phyloP scores from a whole-genome alignment of 2,797 vertebrate genomes.

The Petrocephalus schoutedeni region DNA sequence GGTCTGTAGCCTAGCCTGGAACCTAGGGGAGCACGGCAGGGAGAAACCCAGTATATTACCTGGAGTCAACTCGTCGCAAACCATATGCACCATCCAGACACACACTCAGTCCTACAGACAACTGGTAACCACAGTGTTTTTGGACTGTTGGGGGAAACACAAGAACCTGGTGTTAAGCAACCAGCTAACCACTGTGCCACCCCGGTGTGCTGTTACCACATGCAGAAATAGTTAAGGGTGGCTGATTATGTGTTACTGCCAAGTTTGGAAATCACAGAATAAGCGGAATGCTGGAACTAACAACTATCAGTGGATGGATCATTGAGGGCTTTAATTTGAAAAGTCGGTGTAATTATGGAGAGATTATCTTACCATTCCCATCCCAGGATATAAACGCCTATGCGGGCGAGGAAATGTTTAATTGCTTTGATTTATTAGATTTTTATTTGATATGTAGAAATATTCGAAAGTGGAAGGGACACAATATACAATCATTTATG shows the following conservation, averaged over 20 bases:
- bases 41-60: background rate
- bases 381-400: background rate
- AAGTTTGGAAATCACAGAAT: background rate
- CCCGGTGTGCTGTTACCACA: background rate
- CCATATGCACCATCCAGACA: background rate
- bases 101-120: background rate
- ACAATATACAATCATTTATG: background rate
- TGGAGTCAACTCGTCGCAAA: background rate
- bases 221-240: background rate
- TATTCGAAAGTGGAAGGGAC: background rate
- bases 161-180: background rate
- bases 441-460: background rate
- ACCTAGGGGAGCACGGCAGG: background rate
- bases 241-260: background rate
- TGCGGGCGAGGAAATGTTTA: background rate
- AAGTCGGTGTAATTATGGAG: slow-evolving; percentile 1
- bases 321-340: background rate
- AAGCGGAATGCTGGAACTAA: background rate
- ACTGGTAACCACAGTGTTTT: background rate
- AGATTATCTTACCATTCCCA: background rate
- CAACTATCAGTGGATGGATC: background rate
- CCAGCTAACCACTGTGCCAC: background rate
- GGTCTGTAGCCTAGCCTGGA: background rate
- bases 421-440: background rate
- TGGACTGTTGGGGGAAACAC: background rate